phyloP scores from a whole-genome alignment of 2,888 invertebrate species.

The Stenodera caucasica region DNA sequence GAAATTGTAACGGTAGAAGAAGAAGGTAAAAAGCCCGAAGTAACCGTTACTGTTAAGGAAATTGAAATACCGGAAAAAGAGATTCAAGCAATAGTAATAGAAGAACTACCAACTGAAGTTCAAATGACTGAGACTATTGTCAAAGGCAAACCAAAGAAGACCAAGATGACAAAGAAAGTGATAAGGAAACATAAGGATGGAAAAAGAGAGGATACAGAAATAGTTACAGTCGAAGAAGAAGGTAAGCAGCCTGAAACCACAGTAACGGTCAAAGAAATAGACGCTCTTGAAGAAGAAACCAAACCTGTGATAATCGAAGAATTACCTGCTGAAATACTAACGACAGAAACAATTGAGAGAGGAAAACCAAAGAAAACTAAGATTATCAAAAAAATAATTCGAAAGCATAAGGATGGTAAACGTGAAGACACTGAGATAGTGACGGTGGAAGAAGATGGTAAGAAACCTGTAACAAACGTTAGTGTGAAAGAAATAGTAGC shows the following conservation, averaged over 20 bases:
- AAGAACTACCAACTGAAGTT: conserved; percentile 37
- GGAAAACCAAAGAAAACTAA: conserved; percentile 39
- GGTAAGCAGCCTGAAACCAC: conserved; percentile 53
- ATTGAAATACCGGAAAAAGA: conserved; percentile 10
- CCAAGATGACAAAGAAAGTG: conserved; percentile 40
- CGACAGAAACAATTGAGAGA: conserved; percentile 48
- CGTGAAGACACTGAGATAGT: conserved; percentile 55
- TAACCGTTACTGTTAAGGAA: conserved; percentile 41
- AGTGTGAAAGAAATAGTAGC: conserved; percentile 26
- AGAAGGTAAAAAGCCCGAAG: conserved; percentile 45
- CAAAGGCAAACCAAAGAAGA: conserved; percentile 36
- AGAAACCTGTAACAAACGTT: conserved; percentile 53
- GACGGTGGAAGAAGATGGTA: conserved; percentile 54
- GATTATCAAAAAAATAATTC: conserved; percentile 39
- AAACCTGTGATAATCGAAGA: conserved; percentile 45
- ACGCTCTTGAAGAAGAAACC: conserved; percentile 35
- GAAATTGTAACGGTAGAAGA: conserved; percentile 52
- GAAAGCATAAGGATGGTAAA: conserved; percentile 47
- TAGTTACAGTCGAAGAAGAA: conserved; percentile 40
- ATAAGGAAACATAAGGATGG: conserved; percentile 46
- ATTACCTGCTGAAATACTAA: conserved; percentile 43
- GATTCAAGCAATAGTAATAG: neutral
- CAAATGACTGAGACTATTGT: conserved; percentile 31
- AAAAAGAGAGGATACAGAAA: conserved; percentile 52
- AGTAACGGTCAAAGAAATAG: conserved; percentile 46